A percentile compares a stretch with the other conserved stretches of the same genome.
Conservation (phyloP, 1,140 invertebrate genomes). For the Ganaspis sp. region DNA sequence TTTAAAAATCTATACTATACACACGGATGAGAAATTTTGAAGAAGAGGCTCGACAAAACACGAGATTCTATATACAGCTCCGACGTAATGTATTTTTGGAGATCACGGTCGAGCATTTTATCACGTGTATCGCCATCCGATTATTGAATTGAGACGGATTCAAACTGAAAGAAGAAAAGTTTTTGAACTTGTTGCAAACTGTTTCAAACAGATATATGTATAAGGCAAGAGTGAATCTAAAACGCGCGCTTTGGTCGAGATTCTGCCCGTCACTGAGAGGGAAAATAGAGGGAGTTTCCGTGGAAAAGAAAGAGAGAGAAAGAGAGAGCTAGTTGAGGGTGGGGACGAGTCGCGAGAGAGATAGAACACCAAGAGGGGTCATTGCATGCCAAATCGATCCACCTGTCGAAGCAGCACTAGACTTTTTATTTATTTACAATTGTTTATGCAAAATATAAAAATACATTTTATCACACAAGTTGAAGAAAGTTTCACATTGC, state of each 20-base stretch:
- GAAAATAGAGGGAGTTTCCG: slow-evolving; percentile 12
- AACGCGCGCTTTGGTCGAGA: background rate
- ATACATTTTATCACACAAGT: too few species aligned
- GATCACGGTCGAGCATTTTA: background rate
- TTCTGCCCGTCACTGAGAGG: slow-evolving; percentile 6
- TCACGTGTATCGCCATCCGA: background rate
- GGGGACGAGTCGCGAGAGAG: background rate
- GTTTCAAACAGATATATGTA: background rate
- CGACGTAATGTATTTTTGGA: slow-evolving; percentile 18
- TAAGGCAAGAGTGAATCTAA: background rate
- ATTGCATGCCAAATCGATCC: slow-evolving; percentile 25
- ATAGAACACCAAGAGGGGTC: background rate
- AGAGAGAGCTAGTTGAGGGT: background rate
- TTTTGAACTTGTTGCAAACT: slow-evolving; percentile 20
- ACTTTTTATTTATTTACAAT: background rate
- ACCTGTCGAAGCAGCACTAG: background rate
- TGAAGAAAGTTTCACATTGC: too few species aligned
- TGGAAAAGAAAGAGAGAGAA: slow-evolving; percentile 18
- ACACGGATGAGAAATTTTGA: background rate
- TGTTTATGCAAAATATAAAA: background rate
- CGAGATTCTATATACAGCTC: background rate
- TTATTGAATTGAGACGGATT: background rate
- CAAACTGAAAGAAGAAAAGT: background rate
- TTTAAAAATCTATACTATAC: background rate
- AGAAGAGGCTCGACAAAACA: background rate